A percentile compares a stretch with the other conserved stretches of the same genome.
Conservation (phyloP, 2,888 invertebrate genomes). For the Pachydiplax longipennis region DNA sequence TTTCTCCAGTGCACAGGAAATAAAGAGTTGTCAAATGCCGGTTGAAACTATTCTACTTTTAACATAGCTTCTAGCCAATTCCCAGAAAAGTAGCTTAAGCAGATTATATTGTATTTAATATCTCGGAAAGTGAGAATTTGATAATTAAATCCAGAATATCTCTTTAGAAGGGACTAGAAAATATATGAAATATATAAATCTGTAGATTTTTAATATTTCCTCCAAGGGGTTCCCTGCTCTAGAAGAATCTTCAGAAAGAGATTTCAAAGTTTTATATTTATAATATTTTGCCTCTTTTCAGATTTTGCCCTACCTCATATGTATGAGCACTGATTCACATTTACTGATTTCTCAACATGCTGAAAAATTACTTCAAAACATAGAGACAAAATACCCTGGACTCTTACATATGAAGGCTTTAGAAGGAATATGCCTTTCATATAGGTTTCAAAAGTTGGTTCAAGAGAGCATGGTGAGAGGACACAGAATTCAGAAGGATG, state of each 20-base stretch:
- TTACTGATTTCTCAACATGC: conserved; percentile 63
- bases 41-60: too few species aligned
- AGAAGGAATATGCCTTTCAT: conserved; percentile 65
- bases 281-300: conserved; percentile 51
- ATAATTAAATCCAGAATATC: too few species aligned
- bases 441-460: conserved; percentile 53
- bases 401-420: conserved; percentile 67
- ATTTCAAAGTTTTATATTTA: too few species aligned
- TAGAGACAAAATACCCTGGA: conserved; percentile 69
- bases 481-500: conserved; percentile 58
- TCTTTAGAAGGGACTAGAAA: background rate
- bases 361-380: conserved; percentile 67
- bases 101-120: background rate
- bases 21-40: too few species aligned
- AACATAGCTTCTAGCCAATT: too few species aligned
- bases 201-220: too few species aligned
- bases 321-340: conserved; percentile 67
- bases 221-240: too few species aligned
- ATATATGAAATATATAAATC: too few species aligned
- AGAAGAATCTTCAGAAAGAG: too few species aligned
- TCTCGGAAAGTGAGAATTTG: background rate
- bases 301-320: conserved; percentile 68
- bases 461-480: conserved; percentile 58
- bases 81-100: too few species aligned
- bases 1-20: too few species aligned